Evolutionary conservation across 2,888 invertebrate genomes (phyloP), one percentile per base, ranked within the genome.

Genomic region (Trachelus stipa): DNA sequence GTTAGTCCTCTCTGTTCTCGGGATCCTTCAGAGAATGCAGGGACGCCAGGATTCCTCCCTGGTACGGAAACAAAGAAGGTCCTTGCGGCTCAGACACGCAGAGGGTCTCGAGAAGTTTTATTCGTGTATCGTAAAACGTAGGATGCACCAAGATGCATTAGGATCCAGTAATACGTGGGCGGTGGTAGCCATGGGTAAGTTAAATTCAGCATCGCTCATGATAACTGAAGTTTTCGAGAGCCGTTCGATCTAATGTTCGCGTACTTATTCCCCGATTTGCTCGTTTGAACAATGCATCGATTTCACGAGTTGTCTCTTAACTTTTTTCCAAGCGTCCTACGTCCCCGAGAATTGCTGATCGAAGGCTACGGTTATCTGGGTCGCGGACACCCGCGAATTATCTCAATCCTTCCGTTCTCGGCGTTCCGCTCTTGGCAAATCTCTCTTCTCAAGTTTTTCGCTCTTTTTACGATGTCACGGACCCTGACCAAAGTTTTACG

Each of bases 311-410:
- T 73, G 35, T 74, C 34, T 34, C 30, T 81, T 81, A 83, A 35
- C 74, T 74, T 74, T 74, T 74, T 74, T 23, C 68, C 30, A n/a
- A 30, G 78, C 75, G 78, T 75, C 78, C 85, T 84, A 82, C 83
- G 85, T 84, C 83, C 85, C 84, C 86, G 83, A 86, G 85, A 87
- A 86, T 82, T 81, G 78, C 77, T 82, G 81, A 86, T 87, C 87
- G 89, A 90, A 90, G 90, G 89, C 84, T 86, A 81, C 80, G 79
- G 80, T 80, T 86, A 90, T 89, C 86, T 90, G 84, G 90, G 90
- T 90, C 90, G 89, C 83, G 89, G 89, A 87, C 89, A 84, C 80
- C 82, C 79, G 87, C 85, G 84, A 87, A 87, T 88, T 87, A 87
- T 87, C 87, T 81, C 83, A 83, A 86, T 88, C 83, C 90, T 90